Percentiles rank a stretch among this genome's conserved stretches.
phyloP scores from a whole-genome alignment of 2,888 invertebrate species.

The Gymnosoma rotundatum region DNA sequence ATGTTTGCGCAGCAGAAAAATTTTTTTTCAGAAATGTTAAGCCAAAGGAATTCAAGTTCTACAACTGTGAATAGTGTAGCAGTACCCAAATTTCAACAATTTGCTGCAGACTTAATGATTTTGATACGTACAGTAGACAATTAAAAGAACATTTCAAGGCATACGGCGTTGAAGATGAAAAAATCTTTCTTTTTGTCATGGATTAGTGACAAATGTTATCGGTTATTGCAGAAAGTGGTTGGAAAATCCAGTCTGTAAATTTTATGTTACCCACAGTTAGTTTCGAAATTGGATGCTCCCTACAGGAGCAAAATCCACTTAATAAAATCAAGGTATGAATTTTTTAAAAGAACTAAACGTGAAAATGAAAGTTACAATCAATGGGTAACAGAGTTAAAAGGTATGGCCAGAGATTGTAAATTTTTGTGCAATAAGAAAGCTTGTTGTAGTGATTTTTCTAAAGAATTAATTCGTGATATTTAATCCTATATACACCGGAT shows the following conservation, averaged over 20 bases:
- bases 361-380: not conserved
- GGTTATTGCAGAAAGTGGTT: too few relatives aligned
- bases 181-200: too few relatives aligned
- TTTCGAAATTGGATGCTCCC: not conserved
- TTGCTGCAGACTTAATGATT: not conserved
- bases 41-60: too few relatives aligned
- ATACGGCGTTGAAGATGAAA: too few relatives aligned
- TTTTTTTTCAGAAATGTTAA: too few relatives aligned
- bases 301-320: not conserved
- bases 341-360: not conserved
- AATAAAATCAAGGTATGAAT: not conserved
- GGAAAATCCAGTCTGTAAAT: not conserved
- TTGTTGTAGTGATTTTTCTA: not conserved
- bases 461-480: not conserved
- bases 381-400: too few relatives aligned
- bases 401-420: not conserved
- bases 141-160: too few relatives aligned
- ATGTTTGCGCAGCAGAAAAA: too few relatives aligned
- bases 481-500: not conserved
- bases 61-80: too few relatives aligned
- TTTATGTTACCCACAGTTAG: not conserved
- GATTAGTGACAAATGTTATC: too few relatives aligned
- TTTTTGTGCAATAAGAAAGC: not conserved
- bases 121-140: too few relatives aligned
- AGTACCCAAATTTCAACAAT: too few relatives aligned